A percentile compares a stretch with the other conserved stretches of the same genome.
These are phyloP conservation scores for Discoglossus pictus DNA, from an alignment of 2,797 vertebrate genomes.

Conservation along the genomic window DNA sequence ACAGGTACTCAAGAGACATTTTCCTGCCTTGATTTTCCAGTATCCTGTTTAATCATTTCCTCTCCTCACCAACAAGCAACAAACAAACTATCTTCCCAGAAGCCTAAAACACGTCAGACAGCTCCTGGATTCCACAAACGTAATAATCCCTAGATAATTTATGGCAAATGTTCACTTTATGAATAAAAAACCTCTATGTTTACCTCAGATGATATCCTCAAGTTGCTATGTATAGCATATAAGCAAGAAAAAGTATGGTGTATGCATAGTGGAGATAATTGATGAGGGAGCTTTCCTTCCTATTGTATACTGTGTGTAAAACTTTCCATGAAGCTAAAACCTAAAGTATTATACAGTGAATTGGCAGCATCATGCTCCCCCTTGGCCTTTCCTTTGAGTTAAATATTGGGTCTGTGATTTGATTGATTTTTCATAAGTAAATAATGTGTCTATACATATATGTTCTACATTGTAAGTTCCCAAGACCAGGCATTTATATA, in stretches of 20 bases:
- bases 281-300: slow-evolving; percentile 22
- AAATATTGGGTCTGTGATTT: too few species aligned
- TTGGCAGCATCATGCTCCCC: too few species aligned
- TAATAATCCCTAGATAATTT: slow-evolving; percentile 36
- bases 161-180: slow-evolving; percentile 33
- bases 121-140: slow-evolving; percentile 31
- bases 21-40: neutral
- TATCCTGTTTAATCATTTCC: slow-evolving; percentile 41
- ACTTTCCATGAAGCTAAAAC: slow-evolving; percentile 1
- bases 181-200: slow-evolving; percentile 37
- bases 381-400: too few species aligned
- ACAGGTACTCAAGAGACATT: slow-evolving; percentile 16
- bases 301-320: slow-evolving; percentile 21
- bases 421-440: too few species aligned
- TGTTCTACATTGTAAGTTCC: too few species aligned
- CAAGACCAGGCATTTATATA: too few species aligned
- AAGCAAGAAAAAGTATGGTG: slow-evolving; percentile 5
- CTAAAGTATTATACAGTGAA: slow-evolving; percentile 1
- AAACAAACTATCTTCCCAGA: slow-evolving; percentile 44
- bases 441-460: too few species aligned
- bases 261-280: slow-evolving; percentile 19
- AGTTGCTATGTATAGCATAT: slow-evolving; percentile 27
- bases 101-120: slow-evolving; percentile 30
- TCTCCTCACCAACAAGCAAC: slow-evolving; percentile 12
- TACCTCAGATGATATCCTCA: slow-evolving; percentile 39